Base-by-base conservation (phyloP, 2,888 invertebrate genomes). In the Drosophila fungiperda region DNA sequence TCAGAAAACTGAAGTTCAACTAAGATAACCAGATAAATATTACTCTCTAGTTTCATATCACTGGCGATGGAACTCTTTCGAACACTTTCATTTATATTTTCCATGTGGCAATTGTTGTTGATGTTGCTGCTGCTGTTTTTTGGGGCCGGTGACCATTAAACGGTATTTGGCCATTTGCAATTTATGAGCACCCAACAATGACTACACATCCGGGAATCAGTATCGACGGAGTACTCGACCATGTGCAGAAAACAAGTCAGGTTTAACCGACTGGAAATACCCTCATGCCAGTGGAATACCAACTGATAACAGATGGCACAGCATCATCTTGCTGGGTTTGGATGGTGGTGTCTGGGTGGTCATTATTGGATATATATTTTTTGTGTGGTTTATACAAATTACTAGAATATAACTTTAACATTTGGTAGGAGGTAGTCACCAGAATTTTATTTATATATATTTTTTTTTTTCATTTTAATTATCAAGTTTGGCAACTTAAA, bases 121-220 rank as follows among this genome's bases (percentile, higher is more conserved):
- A 40, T 40, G 50, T 23, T 76, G 54, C 38, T 49, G 23, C 11
- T 52, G 35, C 62, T 62, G 38, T 50, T 67, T 38, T 78, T 26
- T 74, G 82, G 29, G 79, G 63, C 76, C 81, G 64, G 73, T 78
- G 76, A 60, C 90, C 90, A 91, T 91, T 91, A 90, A 91, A 88
- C 89, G 91, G 85, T 83, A 88, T 89, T 91, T 84, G 91, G 89
- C 81, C 89, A 90, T 90, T 90, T 89, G 86, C 84, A 92, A 91
- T 91, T 91, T 91, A 91, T 92, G 92, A 79, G 83, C 76, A 72
- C 53, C 68, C 75, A 80, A 74, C 81, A 85, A 82, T 78, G 82
- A 75, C 73, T 73, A 76, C 78, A 76, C 69, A 80, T 82, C 82
- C 82, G 82, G 82, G 50, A 53, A 35, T 50, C 36, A 15, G 50